These are phyloP conservation scores for Takifugu rubripes DNA, from an alignment of 2,797 vertebrate genomes.

Conservation along the genomic window DNA sequence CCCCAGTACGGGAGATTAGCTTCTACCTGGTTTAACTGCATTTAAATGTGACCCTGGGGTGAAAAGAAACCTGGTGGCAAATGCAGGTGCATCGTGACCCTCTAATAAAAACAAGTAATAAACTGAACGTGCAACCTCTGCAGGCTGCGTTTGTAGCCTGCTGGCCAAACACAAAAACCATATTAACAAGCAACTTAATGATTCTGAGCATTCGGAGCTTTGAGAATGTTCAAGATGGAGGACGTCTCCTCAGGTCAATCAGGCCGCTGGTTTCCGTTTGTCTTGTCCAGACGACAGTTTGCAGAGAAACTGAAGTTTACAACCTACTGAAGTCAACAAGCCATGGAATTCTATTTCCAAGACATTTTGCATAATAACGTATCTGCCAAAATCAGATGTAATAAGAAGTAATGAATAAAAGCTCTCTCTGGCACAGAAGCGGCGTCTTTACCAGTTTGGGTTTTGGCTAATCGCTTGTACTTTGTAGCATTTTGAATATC, in stretches of 20 bases:
- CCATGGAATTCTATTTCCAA: slow-evolving; percentile 50
- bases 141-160: slow-evolving; percentile 52
- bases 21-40: slow-evolving; percentile 64
- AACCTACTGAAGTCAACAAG: slow-evolving; percentile 36
- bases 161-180: slow-evolving; percentile 49
- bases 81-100: slow-evolving; percentile 38
- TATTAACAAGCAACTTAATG: slow-evolving; percentile 53
- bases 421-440: too few species aligned
- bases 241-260: slow-evolving; percentile 2
- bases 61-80: slow-evolving; percentile 35
- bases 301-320: slow-evolving; percentile 37
- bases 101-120: slow-evolving; percentile 60
- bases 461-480: slow-evolving; percentile 6
- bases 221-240: background rate
- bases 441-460: too few species aligned
- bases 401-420: slow-evolving; percentile 29
- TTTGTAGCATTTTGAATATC: slow-evolving; percentile 22
- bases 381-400: slow-evolving; percentile 28
- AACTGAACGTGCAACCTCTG: slow-evolving; percentile 70
- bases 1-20: slow-evolving; percentile 56
- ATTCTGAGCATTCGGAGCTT: slow-evolving; percentile 24
- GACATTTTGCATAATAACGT: slow-evolving; percentile 42
- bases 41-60: slow-evolving; percentile 44
- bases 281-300: slow-evolving; percentile 25
- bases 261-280: background rate